Conservation (phyloP, 2,797 vertebrate species). For the Phyllotis vaccarum region DNA sequence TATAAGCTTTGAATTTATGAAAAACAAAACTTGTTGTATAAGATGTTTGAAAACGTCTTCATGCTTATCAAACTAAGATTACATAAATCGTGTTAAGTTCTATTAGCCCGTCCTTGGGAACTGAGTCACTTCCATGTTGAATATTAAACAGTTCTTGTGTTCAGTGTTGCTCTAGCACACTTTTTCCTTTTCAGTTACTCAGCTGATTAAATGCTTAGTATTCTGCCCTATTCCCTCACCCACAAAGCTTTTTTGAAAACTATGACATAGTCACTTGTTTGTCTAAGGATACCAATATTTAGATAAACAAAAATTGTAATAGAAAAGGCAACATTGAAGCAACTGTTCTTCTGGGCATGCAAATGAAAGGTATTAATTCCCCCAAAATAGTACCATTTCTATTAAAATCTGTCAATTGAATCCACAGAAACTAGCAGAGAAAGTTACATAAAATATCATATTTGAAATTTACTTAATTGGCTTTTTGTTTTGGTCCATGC, state of each 20-base stretch:
- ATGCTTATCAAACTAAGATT: constrained; percentile 20
- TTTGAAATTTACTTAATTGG: not conserved
- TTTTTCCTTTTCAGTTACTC: constrained; percentile 23
- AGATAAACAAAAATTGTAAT: constrained; percentile 34
- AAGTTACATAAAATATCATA: not conserved
- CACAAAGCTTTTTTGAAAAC: constrained; percentile 16
- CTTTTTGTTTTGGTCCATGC: not conserved
- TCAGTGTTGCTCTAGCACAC: not conserved
- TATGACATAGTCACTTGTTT: not conserved
- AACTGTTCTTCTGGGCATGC: not conserved
- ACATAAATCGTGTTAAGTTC: not conserved
- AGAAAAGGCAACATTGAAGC: not conserved
- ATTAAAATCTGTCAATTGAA: not conserved
- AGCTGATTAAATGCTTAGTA: constrained; percentile 10
- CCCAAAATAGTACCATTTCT: not conserved
- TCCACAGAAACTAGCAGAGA: not conserved
- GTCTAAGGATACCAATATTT: constrained; percentile 58
- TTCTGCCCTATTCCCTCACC: constrained; percentile 47
- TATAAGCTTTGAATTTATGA: not conserved
- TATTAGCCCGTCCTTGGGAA: not conserved
- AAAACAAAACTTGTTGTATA: not conserved
- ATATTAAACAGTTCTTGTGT: not conserved
- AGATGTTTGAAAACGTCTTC: not conserved
- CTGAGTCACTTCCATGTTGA: constrained; percentile 51
- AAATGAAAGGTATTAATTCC: constrained; percentile 12